A percentile compares a stretch with the other conserved stretches of the same genome.
Conservation (phyloP, 2,888 invertebrate genomes). For the Zeuzera pyrina region DNA sequence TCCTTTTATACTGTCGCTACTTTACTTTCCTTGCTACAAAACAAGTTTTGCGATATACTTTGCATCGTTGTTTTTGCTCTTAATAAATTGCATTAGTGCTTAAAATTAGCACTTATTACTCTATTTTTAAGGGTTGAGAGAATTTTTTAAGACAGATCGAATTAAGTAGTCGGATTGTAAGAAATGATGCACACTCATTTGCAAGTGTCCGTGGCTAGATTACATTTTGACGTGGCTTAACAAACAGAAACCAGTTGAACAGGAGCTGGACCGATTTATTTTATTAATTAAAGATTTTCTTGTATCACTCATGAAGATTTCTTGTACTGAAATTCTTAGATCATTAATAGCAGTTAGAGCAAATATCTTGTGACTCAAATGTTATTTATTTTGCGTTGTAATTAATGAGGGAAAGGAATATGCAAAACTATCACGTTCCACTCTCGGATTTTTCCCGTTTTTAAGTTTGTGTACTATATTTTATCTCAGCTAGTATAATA, state of each 20-base stretch:
- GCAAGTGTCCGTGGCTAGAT: conserved; percentile 51
- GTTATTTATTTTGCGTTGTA: too few species aligned
- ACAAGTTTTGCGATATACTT: conserved; percentile 10
- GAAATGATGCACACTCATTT: conserved; percentile 48
- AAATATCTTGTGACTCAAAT: too few species aligned
- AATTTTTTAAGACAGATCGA: neutral
- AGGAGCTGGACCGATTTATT: conserved; percentile 31
- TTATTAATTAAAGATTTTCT: conserved; percentile 41
- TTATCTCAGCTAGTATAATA: too few species aligned
- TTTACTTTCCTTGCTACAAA: conserved; percentile 17
- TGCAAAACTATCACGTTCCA: too few species aligned
- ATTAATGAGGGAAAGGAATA: too few species aligned
- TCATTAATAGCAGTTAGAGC: too few species aligned
- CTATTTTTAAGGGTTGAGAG: neutral
- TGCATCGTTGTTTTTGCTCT: neutral
- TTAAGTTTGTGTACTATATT: too few species aligned
- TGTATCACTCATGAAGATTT: too few species aligned
- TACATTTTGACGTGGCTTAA: conserved; percentile 48
- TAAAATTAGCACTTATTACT: neutral
- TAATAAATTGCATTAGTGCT: neutral
- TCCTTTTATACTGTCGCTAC: conserved; percentile 43
- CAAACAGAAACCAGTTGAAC: conserved; percentile 41
- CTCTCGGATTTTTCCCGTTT: too few species aligned
- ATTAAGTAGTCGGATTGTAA: conserved; percentile 6
- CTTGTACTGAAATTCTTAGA: too few species aligned